These are phyloP conservation scores for Omphaloscelis lunosa DNA, from an alignment of 2,888 invertebrate genomes.

Conservation along the genomic window DNA sequence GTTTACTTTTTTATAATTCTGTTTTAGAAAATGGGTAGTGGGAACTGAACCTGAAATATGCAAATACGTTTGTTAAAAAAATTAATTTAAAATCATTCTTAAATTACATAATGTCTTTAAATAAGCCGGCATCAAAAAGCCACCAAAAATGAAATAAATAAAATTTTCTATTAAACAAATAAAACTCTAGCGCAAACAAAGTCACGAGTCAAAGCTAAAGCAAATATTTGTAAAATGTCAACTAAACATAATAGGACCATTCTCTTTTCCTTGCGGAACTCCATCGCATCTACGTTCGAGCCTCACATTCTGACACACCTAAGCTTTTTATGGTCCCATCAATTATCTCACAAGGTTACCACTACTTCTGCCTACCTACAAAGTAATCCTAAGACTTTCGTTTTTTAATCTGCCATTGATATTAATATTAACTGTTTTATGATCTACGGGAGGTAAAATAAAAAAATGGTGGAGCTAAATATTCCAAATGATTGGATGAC, in stretches of 20 bases:
- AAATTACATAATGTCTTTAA: background rate
- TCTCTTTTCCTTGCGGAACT: slow-evolving; percentile 64
- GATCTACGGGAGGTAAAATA: slow-evolving; percentile 6
- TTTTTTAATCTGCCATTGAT: slow-evolving; percentile 59
- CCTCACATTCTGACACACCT: slow-evolving; percentile 67
- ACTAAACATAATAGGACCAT: slow-evolving; percentile 61
- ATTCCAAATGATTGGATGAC: slow-evolving; percentile 6
- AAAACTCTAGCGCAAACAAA: slow-evolving; percentile 11
- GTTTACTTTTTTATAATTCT: background rate
- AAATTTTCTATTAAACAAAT: slow-evolving; percentile 8
- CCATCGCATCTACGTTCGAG: slow-evolving; percentile 43
- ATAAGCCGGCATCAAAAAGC: background rate
- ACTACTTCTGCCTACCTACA: slow-evolving; percentile 52
- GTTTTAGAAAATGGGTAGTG: background rate
- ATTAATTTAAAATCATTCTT: background rate
- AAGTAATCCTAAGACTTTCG: slow-evolving; percentile 62
- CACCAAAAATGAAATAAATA: background rate
- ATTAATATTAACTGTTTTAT: slow-evolving; percentile 45
- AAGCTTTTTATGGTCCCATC: slow-evolving; percentile 69
- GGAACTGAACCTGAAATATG: too few relatives aligned
- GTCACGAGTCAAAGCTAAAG: background rate
- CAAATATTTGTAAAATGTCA: slow-evolving; percentile 64
- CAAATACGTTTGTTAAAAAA: background rate
- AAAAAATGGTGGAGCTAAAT: background rate
- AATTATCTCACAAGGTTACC: slow-evolving; percentile 67